phyloP scores from a whole-genome alignment of 2,888 invertebrate species.

The Pristionchus maxplancki region DNA sequence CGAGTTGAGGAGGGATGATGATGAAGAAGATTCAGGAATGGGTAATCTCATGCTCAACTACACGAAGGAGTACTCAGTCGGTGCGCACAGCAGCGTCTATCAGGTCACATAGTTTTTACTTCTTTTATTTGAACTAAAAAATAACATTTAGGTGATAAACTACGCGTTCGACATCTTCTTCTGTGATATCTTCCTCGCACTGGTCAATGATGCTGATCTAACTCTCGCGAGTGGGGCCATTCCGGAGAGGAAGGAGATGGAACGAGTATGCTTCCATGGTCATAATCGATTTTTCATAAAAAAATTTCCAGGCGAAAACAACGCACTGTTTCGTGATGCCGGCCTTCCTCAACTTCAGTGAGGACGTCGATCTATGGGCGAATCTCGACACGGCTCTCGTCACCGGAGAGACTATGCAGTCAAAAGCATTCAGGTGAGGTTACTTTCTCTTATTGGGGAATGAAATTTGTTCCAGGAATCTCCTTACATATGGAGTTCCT shows the following conservation, averaged over 20 bases:
- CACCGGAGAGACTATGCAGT: slow-evolving; percentile 42
- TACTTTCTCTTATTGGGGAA: neutral
- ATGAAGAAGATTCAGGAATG: slow-evolving; percentile 57
- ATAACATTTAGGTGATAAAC: slow-evolving; percentile 64
- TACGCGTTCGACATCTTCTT: slow-evolving; percentile 75
- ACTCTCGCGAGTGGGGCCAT: slow-evolving; percentile 62
- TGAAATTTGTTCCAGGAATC: neutral
- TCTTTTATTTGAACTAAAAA: no score
- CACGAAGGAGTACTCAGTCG: slow-evolving; percentile 57
- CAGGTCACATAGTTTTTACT: slow-evolving; percentile 57
- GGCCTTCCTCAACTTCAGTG: neutral
- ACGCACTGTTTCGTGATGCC: slow-evolving; percentile 44
- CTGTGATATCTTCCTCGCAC: slow-evolving; percentile 66
- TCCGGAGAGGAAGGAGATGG: slow-evolving; percentile 57
- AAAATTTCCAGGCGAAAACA: neutral
- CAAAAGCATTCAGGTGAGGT: neutral
- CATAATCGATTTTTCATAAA: neutral
- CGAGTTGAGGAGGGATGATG: neutral
- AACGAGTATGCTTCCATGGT: neutral
- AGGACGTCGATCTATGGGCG: neutral
- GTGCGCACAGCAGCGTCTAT: slow-evolving; percentile 58
- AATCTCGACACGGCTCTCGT: slow-evolving; percentile 1
- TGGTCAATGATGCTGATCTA: slow-evolving; percentile 59
- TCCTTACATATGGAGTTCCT: neutral
- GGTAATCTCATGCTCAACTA: slow-evolving; percentile 67